Conservation (phyloP, 2,797 vertebrate species). For the Sebastes taczanowskii region DNA sequence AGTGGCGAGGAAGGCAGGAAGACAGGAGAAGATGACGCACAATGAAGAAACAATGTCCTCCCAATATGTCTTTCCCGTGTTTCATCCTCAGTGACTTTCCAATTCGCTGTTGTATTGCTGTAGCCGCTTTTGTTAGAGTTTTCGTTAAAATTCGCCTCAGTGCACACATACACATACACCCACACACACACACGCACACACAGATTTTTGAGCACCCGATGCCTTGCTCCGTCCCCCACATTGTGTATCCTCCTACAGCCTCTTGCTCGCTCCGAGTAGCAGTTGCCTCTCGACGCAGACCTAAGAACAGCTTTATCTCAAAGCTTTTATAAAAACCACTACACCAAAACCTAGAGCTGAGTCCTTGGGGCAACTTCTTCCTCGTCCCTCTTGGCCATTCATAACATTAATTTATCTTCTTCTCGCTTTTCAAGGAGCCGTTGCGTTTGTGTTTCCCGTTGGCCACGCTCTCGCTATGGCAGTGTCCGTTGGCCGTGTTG, state of each 20-base stretch:
- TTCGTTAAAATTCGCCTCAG: conserved; percentile 63
- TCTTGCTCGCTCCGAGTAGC: conserved; percentile 50
- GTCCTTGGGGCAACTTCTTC: conserved; percentile 70
- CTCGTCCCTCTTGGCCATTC: conserved; percentile 46
- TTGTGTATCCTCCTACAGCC: conserved; percentile 43
- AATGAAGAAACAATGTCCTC: conserved; percentile 40
- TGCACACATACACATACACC: conserved; percentile 58
- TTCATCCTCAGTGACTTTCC: conserved; percentile 51
- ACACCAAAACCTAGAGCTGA: conserved; percentile 75
- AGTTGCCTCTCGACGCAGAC: conserved; percentile 64
- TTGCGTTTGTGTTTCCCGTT: conserved; percentile 96
- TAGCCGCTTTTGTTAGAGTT: conserved; percentile 61
- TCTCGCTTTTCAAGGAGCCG: conserved; percentile 92
- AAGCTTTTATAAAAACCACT: conserved; percentile 50
- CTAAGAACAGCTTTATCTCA: conserved; percentile 58
- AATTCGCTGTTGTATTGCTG: conserved; percentile 59
- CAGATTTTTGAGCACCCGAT: conserved; percentile 63
- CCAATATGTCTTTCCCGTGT: conserved; percentile 39
- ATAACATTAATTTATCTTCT: conserved; percentile 92
- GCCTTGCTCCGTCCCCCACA: conserved; percentile 49
- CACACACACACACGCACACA: conserved; percentile 36
- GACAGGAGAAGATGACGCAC: conserved; percentile 33
- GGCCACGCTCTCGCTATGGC: conserved; percentile 88
- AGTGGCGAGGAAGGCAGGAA: conserved; percentile 43
- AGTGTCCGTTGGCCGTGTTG: conserved; percentile 90